phyloP scores from a whole-genome alignment of 2,888 invertebrate species.

The Hedychridium roseum region DNA sequence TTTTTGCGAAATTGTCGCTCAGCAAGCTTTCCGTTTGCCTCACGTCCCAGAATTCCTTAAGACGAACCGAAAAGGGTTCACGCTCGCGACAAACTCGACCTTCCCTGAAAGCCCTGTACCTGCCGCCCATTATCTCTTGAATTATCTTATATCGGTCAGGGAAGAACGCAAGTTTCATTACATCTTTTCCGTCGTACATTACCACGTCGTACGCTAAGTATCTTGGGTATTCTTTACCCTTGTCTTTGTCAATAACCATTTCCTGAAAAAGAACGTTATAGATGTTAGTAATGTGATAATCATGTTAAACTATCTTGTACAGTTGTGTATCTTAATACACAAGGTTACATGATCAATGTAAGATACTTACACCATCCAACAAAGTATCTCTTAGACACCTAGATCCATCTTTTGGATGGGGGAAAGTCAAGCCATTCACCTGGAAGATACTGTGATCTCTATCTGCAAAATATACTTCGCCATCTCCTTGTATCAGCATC shows the following conservation, averaged over 20 bases:
- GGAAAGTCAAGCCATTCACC: constrained; percentile 83
- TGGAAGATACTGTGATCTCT: constrained; percentile 92
- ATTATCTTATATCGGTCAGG: constrained; percentile 82
- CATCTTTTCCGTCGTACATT: constrained; percentile 79
- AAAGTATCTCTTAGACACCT: constrained; percentile 82
- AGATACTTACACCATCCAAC: constrained; percentile 84
- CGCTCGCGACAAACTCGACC: constrained; percentile 77
- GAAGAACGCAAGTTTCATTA: constrained; percentile 79
- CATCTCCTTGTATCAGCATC: constrained; percentile 90
- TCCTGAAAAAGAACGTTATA: constrained; percentile 71
- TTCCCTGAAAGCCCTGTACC: constrained; percentile 79
- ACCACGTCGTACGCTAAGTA: constrained; percentile 96
- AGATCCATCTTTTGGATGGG: constrained; percentile 75
- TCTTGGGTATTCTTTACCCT: constrained; percentile 80
- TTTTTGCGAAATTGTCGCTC: constrained; percentile 85
- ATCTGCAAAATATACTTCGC: constrained; percentile 93
- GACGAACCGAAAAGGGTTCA: constrained; percentile 91
- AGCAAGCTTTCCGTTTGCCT: constrained; percentile 74
- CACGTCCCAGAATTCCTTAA: constrained; percentile 92
- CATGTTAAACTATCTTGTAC: too few relatives aligned
- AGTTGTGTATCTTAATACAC: not conserved
- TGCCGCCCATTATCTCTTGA: constrained; percentile 73
- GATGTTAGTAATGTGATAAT: too few relatives aligned
- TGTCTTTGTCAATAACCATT: constrained; percentile 92
- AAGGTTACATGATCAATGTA: not conserved